Percentiles rank a stretch among this genome's conserved stretches.
phyloP scores from a whole-genome alignment of 2,797 vertebrate species.

The Sebastes kiyomatsui region DNA sequence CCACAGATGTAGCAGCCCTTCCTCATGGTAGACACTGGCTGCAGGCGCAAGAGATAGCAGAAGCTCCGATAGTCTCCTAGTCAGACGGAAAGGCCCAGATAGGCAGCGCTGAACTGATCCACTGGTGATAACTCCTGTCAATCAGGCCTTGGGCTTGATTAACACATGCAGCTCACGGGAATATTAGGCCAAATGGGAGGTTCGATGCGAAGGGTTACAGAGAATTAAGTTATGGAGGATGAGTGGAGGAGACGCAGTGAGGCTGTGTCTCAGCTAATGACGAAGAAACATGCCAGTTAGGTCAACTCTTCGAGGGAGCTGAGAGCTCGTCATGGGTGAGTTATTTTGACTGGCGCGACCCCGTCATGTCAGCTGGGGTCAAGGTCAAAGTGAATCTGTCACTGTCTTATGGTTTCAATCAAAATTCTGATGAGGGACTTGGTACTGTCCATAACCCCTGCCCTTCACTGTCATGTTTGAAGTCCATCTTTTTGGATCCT shows the following conservation, averaged over 20 bases:
- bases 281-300: conserved; percentile 42
- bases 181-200: conserved; percentile 71
- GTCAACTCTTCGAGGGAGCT: conserved; percentile 34
- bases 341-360: conserved; percentile 38
- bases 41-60: conserved; percentile 79
- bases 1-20: conserved; percentile 70
- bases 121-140: conserved; percentile 79
- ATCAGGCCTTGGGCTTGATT: conserved; percentile 77
- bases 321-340: conserved; percentile 30
- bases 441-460: conserved; percentile 63
- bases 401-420: conserved; percentile 77
- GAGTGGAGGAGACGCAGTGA: conserved; percentile 40
- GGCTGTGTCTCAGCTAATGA: conserved; percentile 50
- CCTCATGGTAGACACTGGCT: conserved; percentile 75
- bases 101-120: conserved; percentile 73
- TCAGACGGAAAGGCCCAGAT: conserved; percentile 71
- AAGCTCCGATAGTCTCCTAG: conserved; percentile 73
- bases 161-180: conserved; percentile 72
- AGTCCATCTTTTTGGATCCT: conserved; percentile 48
- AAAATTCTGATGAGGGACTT: conserved; percentile 73
- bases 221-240: conserved; percentile 59
- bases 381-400: conserved; percentile 71
- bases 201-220: conserved; percentile 62
- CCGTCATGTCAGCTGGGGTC: conserved; percentile 64
- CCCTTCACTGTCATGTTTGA: conserved; percentile 67